phyloP scores from a whole-genome alignment of 2,113 vertebrate genomes.

The Mungos mungo region DNA sequence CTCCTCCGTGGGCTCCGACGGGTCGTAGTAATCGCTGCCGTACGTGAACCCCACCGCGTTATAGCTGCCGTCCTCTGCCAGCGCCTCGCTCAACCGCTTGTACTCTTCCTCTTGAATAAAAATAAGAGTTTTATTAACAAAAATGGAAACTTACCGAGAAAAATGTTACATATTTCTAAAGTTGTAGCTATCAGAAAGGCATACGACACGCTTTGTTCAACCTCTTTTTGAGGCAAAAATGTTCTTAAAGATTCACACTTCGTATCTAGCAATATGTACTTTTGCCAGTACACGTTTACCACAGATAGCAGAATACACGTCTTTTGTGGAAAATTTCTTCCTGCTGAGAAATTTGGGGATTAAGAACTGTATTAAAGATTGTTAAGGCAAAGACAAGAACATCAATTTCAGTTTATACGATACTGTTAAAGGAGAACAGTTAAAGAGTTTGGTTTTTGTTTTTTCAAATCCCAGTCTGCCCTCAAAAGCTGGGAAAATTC shows the following conservation, averaged over 20 bases:
- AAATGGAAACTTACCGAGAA: conserved; percentile 56
- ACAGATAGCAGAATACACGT: conserved; percentile 75
- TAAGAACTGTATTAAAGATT: conserved; percentile 75
- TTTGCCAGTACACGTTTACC: conserved; percentile 75
- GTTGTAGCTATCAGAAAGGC: conserved; percentile 64
- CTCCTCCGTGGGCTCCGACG: conserved; percentile 97
- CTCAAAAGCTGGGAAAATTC: conserved; percentile 87
- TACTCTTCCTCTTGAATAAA: conserved; percentile 98
- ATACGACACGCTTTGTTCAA: conserved; percentile 60
- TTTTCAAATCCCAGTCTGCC: conserved; percentile 87
- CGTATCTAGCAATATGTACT: conserved; percentile 63
- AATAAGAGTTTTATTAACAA: conserved; percentile 77
- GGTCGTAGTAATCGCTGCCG: conserved; percentile 98
- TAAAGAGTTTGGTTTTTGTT: conserved; percentile 78
- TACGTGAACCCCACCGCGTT: conserved; percentile 96
- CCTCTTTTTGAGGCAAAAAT: conserved; percentile 74
- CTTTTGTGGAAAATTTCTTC: conserved; percentile 78
- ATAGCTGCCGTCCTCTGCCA: conserved; percentile 96
- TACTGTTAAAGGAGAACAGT: conserved; percentile 84
- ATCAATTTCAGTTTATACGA: conserved; percentile 75
- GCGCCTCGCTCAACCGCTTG: conserved; percentile 96
- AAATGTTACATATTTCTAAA: conserved; percentile 61
- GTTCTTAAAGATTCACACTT: conserved; percentile 59
- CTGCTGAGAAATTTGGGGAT: conserved; percentile 79
- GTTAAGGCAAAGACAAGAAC: conserved; percentile 72